These are phyloP conservation scores for Aspidiotus rigidus DNA, from an alignment of 2,888 invertebrate genomes.

Conservation along the genomic window DNA sequence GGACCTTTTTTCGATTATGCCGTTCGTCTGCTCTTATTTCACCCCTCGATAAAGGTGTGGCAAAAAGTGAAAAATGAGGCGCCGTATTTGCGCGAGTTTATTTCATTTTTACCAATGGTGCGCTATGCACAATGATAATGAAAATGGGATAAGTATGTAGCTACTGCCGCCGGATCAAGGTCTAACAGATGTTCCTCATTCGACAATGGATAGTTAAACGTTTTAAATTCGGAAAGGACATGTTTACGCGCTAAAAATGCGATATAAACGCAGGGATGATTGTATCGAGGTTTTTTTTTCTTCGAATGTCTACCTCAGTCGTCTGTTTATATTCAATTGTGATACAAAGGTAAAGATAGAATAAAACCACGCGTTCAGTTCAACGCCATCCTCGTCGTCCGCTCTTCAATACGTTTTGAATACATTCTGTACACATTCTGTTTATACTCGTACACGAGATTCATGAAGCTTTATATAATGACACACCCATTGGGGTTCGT, in stretches of 20 bases:
- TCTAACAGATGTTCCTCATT: conserved; percentile 27
- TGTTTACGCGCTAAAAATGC: conserved; percentile 9
- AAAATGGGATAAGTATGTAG: conserved; percentile 19
- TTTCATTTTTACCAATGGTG: conserved; percentile 29
- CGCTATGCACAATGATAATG: too few species aligned
- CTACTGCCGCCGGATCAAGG: conserved; percentile 20
- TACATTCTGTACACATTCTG: too few species aligned
- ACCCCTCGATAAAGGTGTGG: conserved; percentile 27
- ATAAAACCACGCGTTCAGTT: conserved; percentile 29
- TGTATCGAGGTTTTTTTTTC: not conserved
- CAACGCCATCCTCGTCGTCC: not conserved
- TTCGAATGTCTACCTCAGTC: not conserved
- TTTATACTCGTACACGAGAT: too few species aligned
- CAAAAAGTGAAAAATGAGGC: conserved; percentile 31
- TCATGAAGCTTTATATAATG: too few species aligned
- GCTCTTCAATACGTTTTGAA: too few species aligned
- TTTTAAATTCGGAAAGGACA: conserved; percentile 21
- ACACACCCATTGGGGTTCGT: too few species aligned
- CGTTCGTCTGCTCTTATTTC: not conserved
- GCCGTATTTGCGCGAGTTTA: conserved; percentile 27
- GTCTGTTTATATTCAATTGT: conserved; percentile 22
- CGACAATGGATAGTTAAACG: conserved; percentile 28
- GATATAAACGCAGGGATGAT: conserved; percentile 26
- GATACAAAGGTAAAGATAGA: conserved; percentile 31
- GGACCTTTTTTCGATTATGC: not conserved